Base-by-base conservation (phyloP, 2,113 vertebrate genomes). In the Agelaius tricolor region DNA sequence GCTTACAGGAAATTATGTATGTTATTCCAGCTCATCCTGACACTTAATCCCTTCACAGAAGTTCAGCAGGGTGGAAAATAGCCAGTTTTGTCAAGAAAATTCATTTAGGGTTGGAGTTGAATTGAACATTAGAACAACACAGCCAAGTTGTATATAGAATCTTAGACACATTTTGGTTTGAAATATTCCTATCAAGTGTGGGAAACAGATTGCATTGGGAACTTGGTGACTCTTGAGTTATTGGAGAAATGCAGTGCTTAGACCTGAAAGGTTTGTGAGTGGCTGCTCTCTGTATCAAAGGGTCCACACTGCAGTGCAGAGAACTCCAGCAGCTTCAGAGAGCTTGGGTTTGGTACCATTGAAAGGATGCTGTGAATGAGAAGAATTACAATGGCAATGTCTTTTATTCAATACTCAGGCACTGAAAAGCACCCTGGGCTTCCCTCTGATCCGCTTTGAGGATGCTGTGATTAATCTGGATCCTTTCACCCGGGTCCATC, bases 401-500 rank as follows among this genome's bases (percentile, higher is more conserved):
- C 18, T 75, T 93, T 93, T 84, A 28, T 88, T 94, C 80, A 37
- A 37, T 37, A 9, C 67, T 79, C 62, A 99, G 99, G 98, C 98
- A 39, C 83, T 99, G 89, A 99, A 99, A 96, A 99, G 99, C 61
- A 99, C 98, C 0, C 95, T 99, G 96, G 99, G 99, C 10, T 98
- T 99, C 59, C 99, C 98, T 35, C 93, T 99, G 39, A 98, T 99
- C 87, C 98, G 99, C 5, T 99, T 99, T 95, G 99, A 99, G 96
- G 99, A 99, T 17, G 99, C 99, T 4, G 98, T 99, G 95, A 99
- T 99, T 85, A 98, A 99, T 93, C 98, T 99, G 98, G 99, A 99
- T 85, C 99, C 99, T 2, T 99, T 99, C 95, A 99, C 99, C 51
- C 97, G 99, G 58, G 99, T 99, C 11, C 99, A 99, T 93, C 99